Evolutionary conservation across 2,113 vertebrate genomes (phyloP), one percentile per base, ranked within the genome.

Genomic region (Nesoenas mayeri): DNA sequence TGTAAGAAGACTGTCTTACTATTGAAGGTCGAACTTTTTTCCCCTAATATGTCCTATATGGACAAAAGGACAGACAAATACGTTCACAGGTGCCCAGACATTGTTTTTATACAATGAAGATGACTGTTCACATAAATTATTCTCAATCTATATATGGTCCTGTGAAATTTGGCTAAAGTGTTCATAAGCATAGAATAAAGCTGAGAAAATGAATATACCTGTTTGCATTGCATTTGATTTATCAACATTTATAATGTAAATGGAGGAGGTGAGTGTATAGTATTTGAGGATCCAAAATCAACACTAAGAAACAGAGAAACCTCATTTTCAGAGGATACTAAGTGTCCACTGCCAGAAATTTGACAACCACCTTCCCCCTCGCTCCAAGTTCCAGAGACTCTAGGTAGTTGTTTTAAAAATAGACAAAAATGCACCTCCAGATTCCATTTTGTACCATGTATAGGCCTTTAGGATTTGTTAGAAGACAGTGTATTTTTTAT

Each of bases 281-380:
- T 53, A 42, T 50, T 73, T 48, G 21, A 79, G 38, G 50, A 79
- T 56, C 50, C 28, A 83, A 56, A 79, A 79, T 47, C 62, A 83
- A 5, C 18, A 17, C 22, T 58, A 60, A 28, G 28, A 64, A 91
- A 54, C 31, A 71, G 5, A 69, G 28, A 66, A 44, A 67, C 25
- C 2, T 67, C 9, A n/a, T 81, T 71, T 57, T 77, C 51, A 56
- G 69, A 81, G 31, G 10, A 36, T 53, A 22, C 7, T 31, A 65
- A 31, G 4, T 44, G 12, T 65, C 17, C 56, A 5, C 11, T 56
- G 4, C 12, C 1, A 6, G 32, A 74, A 51, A 70, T 58, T 69
- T 65, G 21, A 51, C 34, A 40, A 38, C 11, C 15, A 29, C 9
- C 4, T 84, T 74, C 50, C 24, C n/a, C 5, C 2, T 0, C 2